These are phyloP conservation scores for Corythornis madagascariensis DNA, from an alignment of 2,113 vertebrate species.

Conservation along the genomic window DNA sequence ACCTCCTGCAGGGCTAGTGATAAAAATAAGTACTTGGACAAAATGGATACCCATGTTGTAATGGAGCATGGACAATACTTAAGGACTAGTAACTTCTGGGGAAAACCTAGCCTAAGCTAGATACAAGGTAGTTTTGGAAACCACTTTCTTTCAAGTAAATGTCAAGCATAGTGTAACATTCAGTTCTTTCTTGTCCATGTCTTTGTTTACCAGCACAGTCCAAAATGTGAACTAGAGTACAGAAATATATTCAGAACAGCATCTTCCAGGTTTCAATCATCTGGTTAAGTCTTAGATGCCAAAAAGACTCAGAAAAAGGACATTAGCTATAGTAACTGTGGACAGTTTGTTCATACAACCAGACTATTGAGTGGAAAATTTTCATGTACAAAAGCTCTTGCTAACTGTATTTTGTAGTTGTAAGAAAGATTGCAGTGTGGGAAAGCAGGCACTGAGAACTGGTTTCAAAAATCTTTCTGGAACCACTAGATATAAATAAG, in stretches of 20 bases:
- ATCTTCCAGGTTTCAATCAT: not conserved
- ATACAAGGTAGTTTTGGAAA: not conserved
- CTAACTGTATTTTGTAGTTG: not conserved
- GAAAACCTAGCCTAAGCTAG: not conserved
- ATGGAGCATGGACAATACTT: not conserved
- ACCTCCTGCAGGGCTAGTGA: not conserved
- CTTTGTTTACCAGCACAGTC: not conserved
- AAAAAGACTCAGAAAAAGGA: not conserved
- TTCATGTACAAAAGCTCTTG: not conserved
- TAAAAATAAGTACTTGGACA: not conserved
- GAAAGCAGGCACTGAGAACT: not conserved
- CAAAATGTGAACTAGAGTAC: not conserved
- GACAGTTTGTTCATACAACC: not conserved
- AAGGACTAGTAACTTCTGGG: not conserved
- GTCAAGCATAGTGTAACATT: not conserved
- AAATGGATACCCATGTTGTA: not conserved
- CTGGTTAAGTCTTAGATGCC: not conserved
- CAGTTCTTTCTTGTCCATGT: not conserved
- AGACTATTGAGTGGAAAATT: not conserved
- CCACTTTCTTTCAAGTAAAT: not conserved
- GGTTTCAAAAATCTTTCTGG: not conserved
- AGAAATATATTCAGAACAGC: not conserved
- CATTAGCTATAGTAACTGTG: not conserved
- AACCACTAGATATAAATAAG: not conserved
- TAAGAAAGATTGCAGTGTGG: not conserved